These are phyloP conservation scores for Myzus persicae DNA, from an alignment of 1,140 invertebrate genomes.

Conservation along the genomic window DNA sequence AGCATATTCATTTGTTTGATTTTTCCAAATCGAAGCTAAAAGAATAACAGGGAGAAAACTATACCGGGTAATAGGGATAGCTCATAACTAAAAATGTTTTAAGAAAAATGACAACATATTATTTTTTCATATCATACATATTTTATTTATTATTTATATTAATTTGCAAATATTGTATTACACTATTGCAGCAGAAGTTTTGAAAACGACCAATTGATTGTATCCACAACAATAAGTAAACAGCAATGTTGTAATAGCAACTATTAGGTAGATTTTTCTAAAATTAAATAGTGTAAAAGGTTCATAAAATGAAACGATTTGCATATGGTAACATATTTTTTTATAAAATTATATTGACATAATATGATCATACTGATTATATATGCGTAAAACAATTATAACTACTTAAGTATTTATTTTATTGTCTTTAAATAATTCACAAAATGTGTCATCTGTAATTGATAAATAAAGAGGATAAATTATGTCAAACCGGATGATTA, in stretches of 20 bases:
- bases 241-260: not conserved
- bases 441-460: constrained; percentile 41
- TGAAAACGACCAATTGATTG: too few relatives aligned
- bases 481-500: constrained; percentile 69
- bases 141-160: too few relatives aligned
- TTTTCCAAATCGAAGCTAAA: too few relatives aligned
- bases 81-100: too few relatives aligned
- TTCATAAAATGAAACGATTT: not conserved
- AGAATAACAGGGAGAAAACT: too few relatives aligned
- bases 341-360: not conserved
- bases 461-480: constrained; percentile 69
- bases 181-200: too few relatives aligned
- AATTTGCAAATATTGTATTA: too few relatives aligned
- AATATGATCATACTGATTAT: not conserved
- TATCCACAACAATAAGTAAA: not conserved
- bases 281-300: too few relatives aligned
- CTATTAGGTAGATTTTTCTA: not conserved
- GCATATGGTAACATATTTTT: not conserved
- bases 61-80: too few relatives aligned
- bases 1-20: too few relatives aligned
- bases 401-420: not conserved
- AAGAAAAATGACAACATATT: too few relatives aligned
- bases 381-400: not conserved
- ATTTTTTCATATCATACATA: too few relatives aligned
- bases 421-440: not conserved